These are phyloP conservation scores for Mactra quadrangularis DNA, from an alignment of 1,140 invertebrate genomes.

Conservation along the genomic window DNA sequence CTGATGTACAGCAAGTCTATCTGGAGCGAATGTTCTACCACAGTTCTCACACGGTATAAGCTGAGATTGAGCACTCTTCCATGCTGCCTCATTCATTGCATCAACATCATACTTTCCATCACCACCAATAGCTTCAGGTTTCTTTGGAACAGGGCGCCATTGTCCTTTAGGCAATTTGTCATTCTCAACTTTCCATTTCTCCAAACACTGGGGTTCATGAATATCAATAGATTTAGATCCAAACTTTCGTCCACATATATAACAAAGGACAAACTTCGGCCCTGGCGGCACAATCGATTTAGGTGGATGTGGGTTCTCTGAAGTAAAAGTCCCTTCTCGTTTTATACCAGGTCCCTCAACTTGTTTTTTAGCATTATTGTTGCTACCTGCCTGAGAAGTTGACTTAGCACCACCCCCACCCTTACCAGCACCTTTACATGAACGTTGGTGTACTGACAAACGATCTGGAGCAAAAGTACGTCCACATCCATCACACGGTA, in stretches of 20 bases:
- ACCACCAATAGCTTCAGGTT: slow-evolving; percentile 85
- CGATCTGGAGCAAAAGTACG: slow-evolving; percentile 89
- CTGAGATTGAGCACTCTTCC: slow-evolving; percentile 84
- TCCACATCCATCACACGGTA: slow-evolving; percentile 88
- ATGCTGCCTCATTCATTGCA: slow-evolving; percentile 82
- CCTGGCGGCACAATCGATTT: slow-evolving; percentile 62
- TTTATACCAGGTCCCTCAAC: slow-evolving; percentile 37
- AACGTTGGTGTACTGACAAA: slow-evolving; percentile 87
- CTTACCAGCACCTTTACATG: slow-evolving; percentile 84
- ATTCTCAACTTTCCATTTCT: slow-evolving; percentile 90
- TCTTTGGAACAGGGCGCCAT: slow-evolving; percentile 86
- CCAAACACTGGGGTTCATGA: slow-evolving; percentile 90
- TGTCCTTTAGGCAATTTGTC: slow-evolving; percentile 87
- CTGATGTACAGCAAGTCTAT: slow-evolving; percentile 88
- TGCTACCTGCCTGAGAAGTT: neutral
- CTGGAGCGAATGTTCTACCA: slow-evolving; percentile 89
- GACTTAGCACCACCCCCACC: slow-evolving; percentile 50
- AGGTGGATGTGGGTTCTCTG: slow-evolving; percentile 48
- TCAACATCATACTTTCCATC: slow-evolving; percentile 76
- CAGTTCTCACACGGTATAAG: slow-evolving; percentile 88
- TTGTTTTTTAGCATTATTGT: neutral
- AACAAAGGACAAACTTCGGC: slow-evolving; percentile 87
- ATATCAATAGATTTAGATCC: slow-evolving; percentile 89
- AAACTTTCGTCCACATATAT: slow-evolving; percentile 89
- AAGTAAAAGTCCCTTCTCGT: slow-evolving; percentile 65